Evolutionary conservation across 2,797 vertebrate species (phyloP).

Genomic region (Thaleichthys pacificus): DNA sequence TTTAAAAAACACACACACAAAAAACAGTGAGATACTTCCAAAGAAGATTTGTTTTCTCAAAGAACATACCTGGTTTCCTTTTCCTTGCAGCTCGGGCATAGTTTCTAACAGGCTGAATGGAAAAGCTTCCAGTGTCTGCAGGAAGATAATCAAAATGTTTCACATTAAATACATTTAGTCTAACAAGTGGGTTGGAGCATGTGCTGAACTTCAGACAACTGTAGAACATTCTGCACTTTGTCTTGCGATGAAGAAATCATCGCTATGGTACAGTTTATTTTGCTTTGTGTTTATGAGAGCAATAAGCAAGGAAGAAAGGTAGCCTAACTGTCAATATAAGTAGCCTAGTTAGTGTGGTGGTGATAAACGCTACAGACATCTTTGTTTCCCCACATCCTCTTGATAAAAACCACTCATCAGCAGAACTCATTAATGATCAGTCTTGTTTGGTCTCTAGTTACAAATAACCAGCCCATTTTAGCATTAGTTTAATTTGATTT

Average conservation of each 20-base stretch:
- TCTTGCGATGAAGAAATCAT: not conserved
- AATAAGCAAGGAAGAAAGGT: not conserved
- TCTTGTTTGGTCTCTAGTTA: too few species aligned
- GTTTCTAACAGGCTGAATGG: constrained; percentile 69
- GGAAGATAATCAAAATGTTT: not conserved
- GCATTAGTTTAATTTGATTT: not conserved
- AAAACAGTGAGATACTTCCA: not conserved
- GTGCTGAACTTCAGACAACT: too few species aligned
- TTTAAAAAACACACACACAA: too few species aligned
- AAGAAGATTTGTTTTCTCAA: not conserved
- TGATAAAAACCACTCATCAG: not conserved
- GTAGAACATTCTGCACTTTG: not conserved
- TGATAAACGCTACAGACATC: not conserved
- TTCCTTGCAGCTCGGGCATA: constrained; percentile 70
- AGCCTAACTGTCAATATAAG: not conserved
- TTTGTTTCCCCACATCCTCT: constrained; percentile 7
- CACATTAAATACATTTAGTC: not conserved
- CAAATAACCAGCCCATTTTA: too few species aligned
- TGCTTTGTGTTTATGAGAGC: not conserved
- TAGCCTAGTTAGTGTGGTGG: not conserved
- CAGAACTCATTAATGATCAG: not conserved
- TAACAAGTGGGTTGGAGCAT: not conserved
- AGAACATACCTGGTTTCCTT: constrained; percentile 70
- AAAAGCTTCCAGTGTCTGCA: constrained; percentile 59
- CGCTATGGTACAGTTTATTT: not conserved